Percentiles rank a stretch among this genome's conserved stretches.
Conservation (phyloP, 2,113 vertebrate species). For the Condylura cristata region DNA sequence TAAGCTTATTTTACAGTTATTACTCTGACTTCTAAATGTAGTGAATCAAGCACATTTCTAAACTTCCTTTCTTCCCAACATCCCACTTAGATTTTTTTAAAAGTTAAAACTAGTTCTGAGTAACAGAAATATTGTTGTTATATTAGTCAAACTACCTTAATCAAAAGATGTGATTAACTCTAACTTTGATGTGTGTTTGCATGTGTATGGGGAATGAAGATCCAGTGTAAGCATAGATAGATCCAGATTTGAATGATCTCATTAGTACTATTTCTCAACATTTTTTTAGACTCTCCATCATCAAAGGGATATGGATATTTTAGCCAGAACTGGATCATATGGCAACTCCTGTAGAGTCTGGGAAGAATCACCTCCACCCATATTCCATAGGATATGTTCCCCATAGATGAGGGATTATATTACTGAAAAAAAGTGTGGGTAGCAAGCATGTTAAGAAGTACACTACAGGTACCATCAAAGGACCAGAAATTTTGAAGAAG, state of each 20-base stretch:
- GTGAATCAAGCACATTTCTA: not conserved
- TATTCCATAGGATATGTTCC: not conserved
- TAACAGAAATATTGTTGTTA: conserved; percentile 23
- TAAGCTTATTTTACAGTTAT: not conserved
- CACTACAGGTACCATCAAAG: conserved; percentile 61
- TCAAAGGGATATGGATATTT: not conserved
- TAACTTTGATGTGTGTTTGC: not conserved
- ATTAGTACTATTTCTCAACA: not conserved
- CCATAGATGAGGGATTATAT: conserved; percentile 10
- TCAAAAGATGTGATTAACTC: not conserved
- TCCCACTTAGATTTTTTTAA: not conserved
- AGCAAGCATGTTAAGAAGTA: conserved; percentile 58
- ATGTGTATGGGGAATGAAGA: not conserved
- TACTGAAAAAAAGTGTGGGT: not conserved
- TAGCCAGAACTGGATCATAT: not conserved
- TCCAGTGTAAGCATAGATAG: not conserved
- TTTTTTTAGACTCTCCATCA: not conserved
- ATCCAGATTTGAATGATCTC: conserved; percentile 15
- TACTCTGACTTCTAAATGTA: not conserved
- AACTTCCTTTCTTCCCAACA: not conserved
- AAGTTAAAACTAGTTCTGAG: conserved; percentile 29
- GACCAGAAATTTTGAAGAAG: conserved; percentile 66
- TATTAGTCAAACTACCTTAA: not conserved
- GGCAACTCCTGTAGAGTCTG: not conserved
- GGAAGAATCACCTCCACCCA: conserved; percentile 17